Evolutionary conservation across 2,888 invertebrate species (phyloP), one percentile per base, ranked within the genome.

Genomic region (Apodemia zela): DNA sequence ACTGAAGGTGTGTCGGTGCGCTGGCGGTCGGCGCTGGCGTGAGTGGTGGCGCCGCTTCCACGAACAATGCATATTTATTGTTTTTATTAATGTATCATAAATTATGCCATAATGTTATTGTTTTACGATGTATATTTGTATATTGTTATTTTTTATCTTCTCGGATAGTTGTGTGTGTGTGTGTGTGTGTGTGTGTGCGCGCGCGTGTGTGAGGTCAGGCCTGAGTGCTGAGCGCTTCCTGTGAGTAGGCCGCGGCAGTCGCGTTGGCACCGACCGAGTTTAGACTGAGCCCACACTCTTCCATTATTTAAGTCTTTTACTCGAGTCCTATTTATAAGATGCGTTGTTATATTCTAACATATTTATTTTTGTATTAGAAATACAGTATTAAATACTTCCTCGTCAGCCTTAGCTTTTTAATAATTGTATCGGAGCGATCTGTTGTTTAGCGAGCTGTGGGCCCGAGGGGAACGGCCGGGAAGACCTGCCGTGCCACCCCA

Each of bases 41-140:
- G 35, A 1, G 35, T 35, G 35, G 11, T 11, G 10, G 35, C 35
- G 63, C 63, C 70, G 66, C 64, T 62, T 66, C 66, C 64, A 68
- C 67, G 72, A 74, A 71, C 67, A 58, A 62, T 59, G 80, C 80
- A 80, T 84, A 84, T 85, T 84, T 87, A 84, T 85, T 85, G 77
- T 80, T 81, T 80, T 72, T 72, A 72, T 70, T 75, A 66, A 71
- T 76, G 70, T 79, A 74, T 75, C 81, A 77, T 84, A 82, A 83
- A 81, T 82, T 85, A 87, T 84, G 87, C 87, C 87, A 87, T 87
- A 87, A 75, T 69, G 68, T 75, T 73, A 81, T 83, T 81, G 81
- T 84, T 85, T 84, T 85, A 85, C 84, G 76, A 82, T 78, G 75
- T 80, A 80, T 84, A 85, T 82, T 79, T 81, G 80, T 78, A 81